Evolutionary conservation across 2,888 invertebrate genomes (phyloP), one percentile per base, ranked within the genome.

Genomic region (Dasysyrphus albostriatus): DNA sequence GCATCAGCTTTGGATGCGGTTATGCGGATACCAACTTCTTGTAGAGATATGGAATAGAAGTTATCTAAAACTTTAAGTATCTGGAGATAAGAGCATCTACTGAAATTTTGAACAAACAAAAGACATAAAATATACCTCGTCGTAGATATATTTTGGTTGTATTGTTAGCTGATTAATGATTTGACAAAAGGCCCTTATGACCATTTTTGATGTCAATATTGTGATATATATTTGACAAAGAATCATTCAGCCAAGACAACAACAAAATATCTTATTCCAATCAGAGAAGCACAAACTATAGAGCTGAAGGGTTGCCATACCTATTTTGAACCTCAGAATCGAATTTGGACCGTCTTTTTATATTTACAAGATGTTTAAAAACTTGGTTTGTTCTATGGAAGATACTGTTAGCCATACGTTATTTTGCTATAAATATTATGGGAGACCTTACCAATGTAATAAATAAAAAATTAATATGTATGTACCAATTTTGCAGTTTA

Each of bases 101-200:
- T 49, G 67, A 65, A 49, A 69, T 54, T 54, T 24, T 51, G 70
- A 78, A 42, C 51, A 16, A 37, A 76, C 58, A 77, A 77, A 77
- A 70, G 70, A 29, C 69, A 54, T 58, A 59, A 14, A 34, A 67
- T 54, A 67, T 54, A 24, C 49, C 73, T 56, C 39, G 37, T 63
- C 61, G 65, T 69, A 56, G n/a, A n/a, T 34, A 49, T 44, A 32
- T 63, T 47, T 58, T 14, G 44, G 59, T 65, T 83, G 79, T 79
- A n/a, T n/a, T 80, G 76, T 75, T 72, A 47, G 58, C 78, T 83
- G 87, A 87, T 87, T 87, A 87, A 87, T 87, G 77, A 65, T 75
- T 87, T 85, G 85, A 87, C 82, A 82, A 87, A 87, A 83, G 87
- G 51, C 77, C 78, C 75, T 83, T 74, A 74, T 77, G 77, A 82